Conservation (phyloP, 2,113 vertebrate species). For the Sturnira hondurensis region DNA sequence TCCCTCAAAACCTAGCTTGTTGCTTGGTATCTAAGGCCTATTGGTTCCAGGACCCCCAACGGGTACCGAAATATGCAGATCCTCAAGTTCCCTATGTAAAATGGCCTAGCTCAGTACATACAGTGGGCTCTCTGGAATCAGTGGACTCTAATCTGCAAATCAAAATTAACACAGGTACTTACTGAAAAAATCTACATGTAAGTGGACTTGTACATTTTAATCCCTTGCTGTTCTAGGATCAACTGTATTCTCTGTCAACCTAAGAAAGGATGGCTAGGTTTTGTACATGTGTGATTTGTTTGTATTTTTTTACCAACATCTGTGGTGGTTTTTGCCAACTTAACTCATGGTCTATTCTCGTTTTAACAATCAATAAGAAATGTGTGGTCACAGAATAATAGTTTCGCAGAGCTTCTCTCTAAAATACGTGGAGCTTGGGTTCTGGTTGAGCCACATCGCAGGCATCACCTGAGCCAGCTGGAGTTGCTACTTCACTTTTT, state of each 20-base stretch:
- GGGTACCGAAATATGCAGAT: too few species aligned
- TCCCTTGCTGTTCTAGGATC: neutral
- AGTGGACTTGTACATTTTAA: neutral
- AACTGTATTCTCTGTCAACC: neutral
- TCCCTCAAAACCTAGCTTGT: neutral
- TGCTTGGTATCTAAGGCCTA: neutral
- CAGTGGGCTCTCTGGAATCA: neutral
- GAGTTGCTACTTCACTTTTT: neutral
- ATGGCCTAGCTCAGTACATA: neutral
- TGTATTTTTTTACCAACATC: neutral
- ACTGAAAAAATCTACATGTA: neutral
- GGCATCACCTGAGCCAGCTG: neutral
- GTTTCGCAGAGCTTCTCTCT: neutral
- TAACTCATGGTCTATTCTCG: neutral
- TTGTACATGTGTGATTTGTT: neutral
- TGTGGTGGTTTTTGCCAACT: neutral
- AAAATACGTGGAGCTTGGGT: neutral
- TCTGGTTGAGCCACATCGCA: neutral
- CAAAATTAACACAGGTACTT: neutral
- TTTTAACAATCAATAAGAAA: neutral
- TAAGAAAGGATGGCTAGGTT: neutral
- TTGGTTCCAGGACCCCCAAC: too few species aligned
- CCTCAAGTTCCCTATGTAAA: neutral
- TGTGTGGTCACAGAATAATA: neutral
- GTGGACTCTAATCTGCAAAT: neutral